These are phyloP conservation scores for Hycleus phaleratus DNA, from an alignment of 1,140 invertebrate species.

Conservation along the genomic window DNA sequence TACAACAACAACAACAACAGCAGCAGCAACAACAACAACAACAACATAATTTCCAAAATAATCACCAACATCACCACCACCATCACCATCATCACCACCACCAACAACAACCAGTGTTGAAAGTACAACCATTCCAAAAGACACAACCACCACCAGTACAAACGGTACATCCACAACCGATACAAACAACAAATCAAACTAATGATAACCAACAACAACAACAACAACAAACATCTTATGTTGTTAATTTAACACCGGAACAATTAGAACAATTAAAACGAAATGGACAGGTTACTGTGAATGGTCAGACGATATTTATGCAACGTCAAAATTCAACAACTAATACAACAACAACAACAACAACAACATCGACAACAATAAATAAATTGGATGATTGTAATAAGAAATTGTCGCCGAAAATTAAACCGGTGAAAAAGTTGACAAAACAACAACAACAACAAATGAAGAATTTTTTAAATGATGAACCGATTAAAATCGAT, in stretches of 20 bases:
- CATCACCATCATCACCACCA: conserved; percentile 18
- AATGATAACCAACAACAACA: conserved; percentile 16
- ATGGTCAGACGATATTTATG: conserved; percentile 41
- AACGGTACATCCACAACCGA: conserved; percentile 33
- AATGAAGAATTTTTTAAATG: conserved; percentile 22
- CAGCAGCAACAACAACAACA: conserved; percentile 31
- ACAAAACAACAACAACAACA: conserved; percentile 14
- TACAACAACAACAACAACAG: conserved; percentile 36
- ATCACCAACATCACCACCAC: conserved; percentile 16
- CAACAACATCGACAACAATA: neutral
- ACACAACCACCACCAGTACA: conserved; percentile 35
- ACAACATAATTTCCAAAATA: conserved; percentile 22
- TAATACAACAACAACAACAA: conserved; percentile 9
- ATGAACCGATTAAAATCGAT: conserved; percentile 20
- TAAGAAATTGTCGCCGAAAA: conserved; percentile 37
- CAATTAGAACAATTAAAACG: conserved; percentile 39
- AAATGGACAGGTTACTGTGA: conserved; percentile 40
- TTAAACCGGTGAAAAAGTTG: conserved; percentile 32
- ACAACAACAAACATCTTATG: conserved; percentile 35
- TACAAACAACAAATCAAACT: conserved; percentile 13
- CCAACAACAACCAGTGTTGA: conserved; percentile 31
- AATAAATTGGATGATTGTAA: conserved; percentile 23
- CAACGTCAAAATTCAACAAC: conserved; percentile 30
- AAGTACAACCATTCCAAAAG: conserved; percentile 37
- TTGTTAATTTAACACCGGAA: conserved; percentile 40